Base-by-base conservation (phyloP, 2,888 invertebrate genomes). In the Hemaris fuciformis region DNA sequence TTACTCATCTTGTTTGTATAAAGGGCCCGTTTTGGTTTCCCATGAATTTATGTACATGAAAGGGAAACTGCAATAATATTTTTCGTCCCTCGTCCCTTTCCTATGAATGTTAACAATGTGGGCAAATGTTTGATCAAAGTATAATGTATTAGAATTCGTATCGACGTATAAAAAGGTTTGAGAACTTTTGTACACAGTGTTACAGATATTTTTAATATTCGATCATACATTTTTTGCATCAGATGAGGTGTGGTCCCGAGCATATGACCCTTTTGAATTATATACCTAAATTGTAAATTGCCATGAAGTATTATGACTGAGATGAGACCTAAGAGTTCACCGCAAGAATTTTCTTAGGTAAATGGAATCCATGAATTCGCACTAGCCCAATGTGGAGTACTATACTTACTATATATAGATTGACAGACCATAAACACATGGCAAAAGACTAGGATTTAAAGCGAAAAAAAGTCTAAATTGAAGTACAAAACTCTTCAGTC, bases 41-140 rank as follows among this genome's bases (percentile, higher is more conserved):
- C 61, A 53, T 57, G 58, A 58, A 61, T 60, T 60, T 60, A 48
- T 58, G 67, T 64, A 63, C 69, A 67, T 71, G 64, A 66, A 66
- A 71, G 72, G 69, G 61, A 67, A 66, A 71, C 62, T 64, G 69
- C 66, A 74, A 75, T 76, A 73, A 73, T 68, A 71, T 75, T 75
- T 71, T 72, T 74, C 31, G 31, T 53, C 53, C 53, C 27, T 53
- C 53, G 53, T 53, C 53, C 53, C 31, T 53, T 31, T 18, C 15
- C 31, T 31, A 31, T 45, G 23, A 59, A 45, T 59, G 43, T 31
- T 59, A 45, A 31, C 59, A 59, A 58, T 58, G 43, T 45, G 45
- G 13, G 43, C 25, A 59, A 38, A 59, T 53, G 18, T 53, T 53
- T 53, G 53, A 31, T 53, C 53, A 53, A 53, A 53, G 31, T 27